Evolutionary conservation across 2,113 vertebrate species (phyloP), one percentile per base, ranked within the genome.

Genomic region (Columba livia): DNA sequence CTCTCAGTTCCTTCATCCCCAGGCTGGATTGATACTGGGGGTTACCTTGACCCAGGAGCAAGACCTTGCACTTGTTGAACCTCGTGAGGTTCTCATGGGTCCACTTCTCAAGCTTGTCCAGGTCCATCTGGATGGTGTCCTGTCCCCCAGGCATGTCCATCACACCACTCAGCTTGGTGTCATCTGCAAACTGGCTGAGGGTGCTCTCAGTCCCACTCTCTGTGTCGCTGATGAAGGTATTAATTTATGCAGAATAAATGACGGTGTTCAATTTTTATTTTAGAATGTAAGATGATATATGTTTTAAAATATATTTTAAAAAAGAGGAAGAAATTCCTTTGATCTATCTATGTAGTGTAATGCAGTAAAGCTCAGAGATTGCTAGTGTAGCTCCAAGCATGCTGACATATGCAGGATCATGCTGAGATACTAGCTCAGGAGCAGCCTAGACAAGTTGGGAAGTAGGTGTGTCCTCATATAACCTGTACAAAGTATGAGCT

Each of bases 291-390:
- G 47, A 5, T 40, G 6, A 71, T 10, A 13, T 4, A 6, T 62
- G 53, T 83, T 87, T 95, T 60, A 50, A 53, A 86, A 72, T 26
- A 48, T 3, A 14, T 65, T 80, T 93, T 81, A 42, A 83, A 15
- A 16, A 15, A 25, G 20, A 87, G 38, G 11, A 72, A 25, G 51
- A 21, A 77, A 32, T 71, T 75, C 23, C n/a, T 38, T 26, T 25
- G 24, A 38, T 29, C 5, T 79, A 1, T 67, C 36, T 53, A 0
- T 36, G 28, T 15, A 15, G 15, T 14, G 8, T 56, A 44, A 5
- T 16, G 57, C 17, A 85, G 9, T 32, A 32, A 70, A 57, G 13
- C 15, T 70, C 42, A 84, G 56, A 31, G 64, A 25, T 69, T 54
- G 14, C 60, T 40, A 15, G 15, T 34, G 24, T 32, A 66, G 24